These are phyloP conservation scores for Diaprepes abbreviatus DNA, from an alignment of 2,888 invertebrate genomes.

Conservation along the genomic window DNA sequence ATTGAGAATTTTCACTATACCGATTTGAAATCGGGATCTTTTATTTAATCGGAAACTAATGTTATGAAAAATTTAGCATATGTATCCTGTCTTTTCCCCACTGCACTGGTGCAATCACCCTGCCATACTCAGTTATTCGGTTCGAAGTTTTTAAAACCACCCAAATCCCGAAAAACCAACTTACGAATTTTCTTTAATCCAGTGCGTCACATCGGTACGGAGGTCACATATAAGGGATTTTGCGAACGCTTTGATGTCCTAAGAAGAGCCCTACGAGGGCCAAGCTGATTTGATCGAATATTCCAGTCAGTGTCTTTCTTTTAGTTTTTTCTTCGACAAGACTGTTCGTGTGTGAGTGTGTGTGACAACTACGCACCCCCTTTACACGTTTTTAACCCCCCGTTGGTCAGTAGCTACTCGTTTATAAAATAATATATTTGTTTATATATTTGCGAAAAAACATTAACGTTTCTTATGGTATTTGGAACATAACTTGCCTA, in stretches of 20 bases:
- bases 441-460: too few species aligned
- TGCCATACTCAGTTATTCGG: not conserved
- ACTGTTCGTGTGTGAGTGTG: conserved; percentile 64
- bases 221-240: conserved; percentile 65
- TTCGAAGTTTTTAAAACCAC: conserved; percentile 5
- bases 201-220: conserved; percentile 59
- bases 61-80: too few species aligned
- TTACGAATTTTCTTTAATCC: conserved; percentile 35
- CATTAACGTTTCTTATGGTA: too few species aligned
- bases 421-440: too few species aligned
- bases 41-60: too few species aligned
- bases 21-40: too few species aligned
- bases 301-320: conserved; percentile 67
- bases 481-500: too few species aligned
- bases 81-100: too few species aligned
- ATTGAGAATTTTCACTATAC: too few species aligned
- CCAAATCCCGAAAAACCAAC: conserved; percentile 1
- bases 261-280: conserved; percentile 57
- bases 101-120: too few species aligned
- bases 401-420: conserved; percentile 45
- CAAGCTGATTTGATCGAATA: conserved; percentile 67
- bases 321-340: conserved; percentile 62
- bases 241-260: conserved; percentile 64
- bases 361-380: conserved; percentile 50
- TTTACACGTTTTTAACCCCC: conserved; percentile 44